Conservation (phyloP, 2,797 vertebrate species). For the Cirrhinus molitorella region DNA sequence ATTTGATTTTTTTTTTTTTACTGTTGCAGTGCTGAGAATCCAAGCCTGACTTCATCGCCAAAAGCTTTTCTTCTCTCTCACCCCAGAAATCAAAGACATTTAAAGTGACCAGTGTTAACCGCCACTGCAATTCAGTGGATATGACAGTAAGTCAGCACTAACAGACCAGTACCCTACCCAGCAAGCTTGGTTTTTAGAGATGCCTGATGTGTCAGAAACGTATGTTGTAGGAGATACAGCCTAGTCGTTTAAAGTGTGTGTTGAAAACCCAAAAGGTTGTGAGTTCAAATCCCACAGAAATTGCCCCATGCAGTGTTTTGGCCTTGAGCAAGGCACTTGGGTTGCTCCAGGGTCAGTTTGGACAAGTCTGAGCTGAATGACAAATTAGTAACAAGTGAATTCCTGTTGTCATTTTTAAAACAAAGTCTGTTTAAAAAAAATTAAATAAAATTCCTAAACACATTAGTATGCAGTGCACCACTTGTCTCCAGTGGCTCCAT, state of each 20-base stretch:
- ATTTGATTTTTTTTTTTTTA: too few species aligned
- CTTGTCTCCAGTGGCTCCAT: slow-evolving; percentile 12
- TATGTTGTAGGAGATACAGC: background rate
- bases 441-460: background rate
- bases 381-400: background rate
- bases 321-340: background rate
- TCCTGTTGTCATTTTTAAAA: background rate
- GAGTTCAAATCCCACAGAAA: background rate
- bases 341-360: background rate
- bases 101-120: background rate
- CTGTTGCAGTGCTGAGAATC: background rate
- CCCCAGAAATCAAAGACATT: background rate
- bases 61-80: background rate
- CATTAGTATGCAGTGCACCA: background rate
- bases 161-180: background rate
- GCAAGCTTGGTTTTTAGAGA: background rate
- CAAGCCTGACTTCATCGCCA: background rate
- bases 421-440: background rate
- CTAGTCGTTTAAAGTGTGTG: background rate
- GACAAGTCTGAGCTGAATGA: background rate
- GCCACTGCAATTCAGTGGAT: background rate
- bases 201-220: background rate
- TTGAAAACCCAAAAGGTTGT: background rate
- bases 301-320: background rate
- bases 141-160: background rate